These are phyloP conservation scores for Neodontobutis hainanensis DNA, from an alignment of 2,113 vertebrate species.

Conservation along the genomic window DNA sequence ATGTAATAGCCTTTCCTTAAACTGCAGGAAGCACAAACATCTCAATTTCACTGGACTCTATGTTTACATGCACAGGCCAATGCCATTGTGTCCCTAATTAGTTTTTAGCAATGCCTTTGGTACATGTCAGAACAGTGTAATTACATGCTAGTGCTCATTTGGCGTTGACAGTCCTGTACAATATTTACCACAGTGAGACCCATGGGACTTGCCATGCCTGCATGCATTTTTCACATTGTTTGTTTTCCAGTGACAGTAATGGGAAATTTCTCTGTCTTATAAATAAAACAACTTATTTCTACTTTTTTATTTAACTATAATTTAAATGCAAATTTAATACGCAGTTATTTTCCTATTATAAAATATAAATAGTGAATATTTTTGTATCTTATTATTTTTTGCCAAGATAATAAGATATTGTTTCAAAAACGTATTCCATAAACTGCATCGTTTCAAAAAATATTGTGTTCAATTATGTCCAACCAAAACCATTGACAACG, in stretches of 20 bases:
- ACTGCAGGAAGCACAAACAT: neutral
- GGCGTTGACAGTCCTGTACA: slow-evolving; percentile 1
- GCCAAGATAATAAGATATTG: too few species aligned
- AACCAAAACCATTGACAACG: too few species aligned
- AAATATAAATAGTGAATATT: too few species aligned
- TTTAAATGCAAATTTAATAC: too few species aligned
- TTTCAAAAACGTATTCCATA: too few species aligned
- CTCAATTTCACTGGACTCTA: slow-evolving; percentile 8
- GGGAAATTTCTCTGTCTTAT: neutral
- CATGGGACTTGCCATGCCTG: slow-evolving; percentile 23
- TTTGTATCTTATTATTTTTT: too few species aligned
- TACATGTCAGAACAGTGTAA: slow-evolving; percentile 17
- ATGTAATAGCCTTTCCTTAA: neutral
- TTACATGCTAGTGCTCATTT: slow-evolving; percentile 25
- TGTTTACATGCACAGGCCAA: slow-evolving; percentile 17
- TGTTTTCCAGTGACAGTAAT: neutral
- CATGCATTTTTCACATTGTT: slow-evolving; percentile 2
- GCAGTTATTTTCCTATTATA: too few species aligned
- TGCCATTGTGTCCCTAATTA: slow-evolving; percentile 36
- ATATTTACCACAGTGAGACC: neutral
- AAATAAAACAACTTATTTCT: too few species aligned
- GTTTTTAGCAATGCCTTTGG: slow-evolving; percentile 8
- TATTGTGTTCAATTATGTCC: too few species aligned
- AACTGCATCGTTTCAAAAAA: too few species aligned
- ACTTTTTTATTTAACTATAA: too few species aligned